Evolutionary conservation across 1,140 invertebrate species (phyloP).

Genomic region (Tetramorium simillimum): DNA sequence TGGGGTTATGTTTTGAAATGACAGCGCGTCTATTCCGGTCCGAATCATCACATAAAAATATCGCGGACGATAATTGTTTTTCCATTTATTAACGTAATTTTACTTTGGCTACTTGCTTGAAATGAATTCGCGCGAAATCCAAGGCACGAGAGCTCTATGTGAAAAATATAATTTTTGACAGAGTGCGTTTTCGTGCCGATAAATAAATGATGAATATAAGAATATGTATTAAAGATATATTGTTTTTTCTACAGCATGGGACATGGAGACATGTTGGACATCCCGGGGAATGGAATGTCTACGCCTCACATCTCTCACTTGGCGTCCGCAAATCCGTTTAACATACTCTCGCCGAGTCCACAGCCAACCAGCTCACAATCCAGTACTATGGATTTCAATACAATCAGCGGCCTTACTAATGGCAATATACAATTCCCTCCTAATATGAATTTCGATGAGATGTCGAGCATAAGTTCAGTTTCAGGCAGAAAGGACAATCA

Average conservation of each 20-base stretch:
- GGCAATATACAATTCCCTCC: slow-evolving; percentile 78
- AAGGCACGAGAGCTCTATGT: neutral
- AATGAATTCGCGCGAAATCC: neutral
- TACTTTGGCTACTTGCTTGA: neutral
- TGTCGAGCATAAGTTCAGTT: slow-evolving; percentile 67
- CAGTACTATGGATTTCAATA: slow-evolving; percentile 75
- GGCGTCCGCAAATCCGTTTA: slow-evolving; percentile 72
- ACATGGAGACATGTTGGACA: slow-evolving; percentile 72
- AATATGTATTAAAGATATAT: neutral
- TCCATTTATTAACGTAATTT: neutral
- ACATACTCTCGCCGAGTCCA: slow-evolving; percentile 71
- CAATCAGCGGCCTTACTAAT: slow-evolving; percentile 79
- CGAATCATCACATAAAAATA: slow-evolving; percentile 68
- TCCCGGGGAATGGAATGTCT: slow-evolving; percentile 69
- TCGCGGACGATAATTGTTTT: neutral
- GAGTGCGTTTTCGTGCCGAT: neutral
- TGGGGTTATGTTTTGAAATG: slow-evolving; percentile 66
- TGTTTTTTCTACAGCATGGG: slow-evolving; percentile 64
- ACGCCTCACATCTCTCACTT: slow-evolving; percentile 74
- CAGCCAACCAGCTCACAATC: slow-evolving; percentile 77
- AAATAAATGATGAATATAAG: neutral
- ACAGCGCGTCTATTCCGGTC: neutral
- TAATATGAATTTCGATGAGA: slow-evolving; percentile 66
- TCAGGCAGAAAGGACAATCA: slow-evolving; percentile 77
- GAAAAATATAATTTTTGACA: neutral